Evolutionary conservation across 2,797 vertebrate genomes (phyloP).

Genomic region (Acrocephalus scirpaceus): DNA sequence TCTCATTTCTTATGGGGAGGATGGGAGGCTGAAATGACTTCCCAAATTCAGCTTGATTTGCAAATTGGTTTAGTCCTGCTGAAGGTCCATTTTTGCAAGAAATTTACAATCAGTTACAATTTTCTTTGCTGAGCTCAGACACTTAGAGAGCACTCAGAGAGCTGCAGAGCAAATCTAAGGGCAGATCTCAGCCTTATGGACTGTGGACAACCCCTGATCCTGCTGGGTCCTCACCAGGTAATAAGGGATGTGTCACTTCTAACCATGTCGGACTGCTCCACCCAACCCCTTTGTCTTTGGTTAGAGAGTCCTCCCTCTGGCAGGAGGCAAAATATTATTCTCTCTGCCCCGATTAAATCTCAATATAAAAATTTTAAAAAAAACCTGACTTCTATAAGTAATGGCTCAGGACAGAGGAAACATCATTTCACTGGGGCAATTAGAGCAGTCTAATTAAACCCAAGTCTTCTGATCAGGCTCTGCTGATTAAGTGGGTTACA

Average conservation of each 20-base stretch:
- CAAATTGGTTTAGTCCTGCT: neutral
- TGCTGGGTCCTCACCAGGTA: neutral
- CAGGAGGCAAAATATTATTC: slow-evolving; percentile 27
- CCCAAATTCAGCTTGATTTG: slow-evolving; percentile 29
- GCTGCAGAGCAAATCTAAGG: neutral
- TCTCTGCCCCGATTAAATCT: slow-evolving; percentile 4
- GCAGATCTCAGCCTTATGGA: neutral
- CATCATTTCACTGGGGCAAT: slow-evolving; percentile 60
- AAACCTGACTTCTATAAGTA: neutral
- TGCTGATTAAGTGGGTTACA: slow-evolving; percentile 59
- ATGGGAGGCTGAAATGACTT: neutral
- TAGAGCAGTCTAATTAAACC: slow-evolving; percentile 58
- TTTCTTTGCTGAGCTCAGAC: slow-evolving; percentile 3
- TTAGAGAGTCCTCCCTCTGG: neutral
- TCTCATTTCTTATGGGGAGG: neutral
- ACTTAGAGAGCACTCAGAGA: neutral
- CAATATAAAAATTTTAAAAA: neutral
- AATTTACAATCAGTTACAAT: slow-evolving; percentile 41
- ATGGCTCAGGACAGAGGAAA: slow-evolving; percentile 38
- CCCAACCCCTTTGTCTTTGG: neutral
- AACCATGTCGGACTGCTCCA: neutral
- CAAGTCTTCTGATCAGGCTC: slow-evolving; percentile 39
- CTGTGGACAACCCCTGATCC: neutral
- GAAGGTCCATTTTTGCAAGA: slow-evolving; percentile 20
- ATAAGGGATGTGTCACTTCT: neutral